These are phyloP conservation scores for Monomorium pharaonis DNA, from an alignment of 1,140 invertebrate genomes.

Conservation along the genomic window DNA sequence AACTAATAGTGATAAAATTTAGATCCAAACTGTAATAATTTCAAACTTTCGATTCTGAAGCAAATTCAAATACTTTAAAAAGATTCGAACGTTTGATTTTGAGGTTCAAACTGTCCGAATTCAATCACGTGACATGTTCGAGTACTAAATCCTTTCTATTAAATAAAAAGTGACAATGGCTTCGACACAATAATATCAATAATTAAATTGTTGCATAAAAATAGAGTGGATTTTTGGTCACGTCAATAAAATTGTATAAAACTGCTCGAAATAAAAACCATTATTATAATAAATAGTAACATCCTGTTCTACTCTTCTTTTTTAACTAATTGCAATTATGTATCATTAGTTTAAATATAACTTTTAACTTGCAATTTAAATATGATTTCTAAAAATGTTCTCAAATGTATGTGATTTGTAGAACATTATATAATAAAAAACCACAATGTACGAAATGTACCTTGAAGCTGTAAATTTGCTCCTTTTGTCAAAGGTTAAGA, in stretches of 20 bases:
- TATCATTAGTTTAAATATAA: neutral
- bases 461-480: neutral
- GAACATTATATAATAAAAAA: neutral
- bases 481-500: neutral
- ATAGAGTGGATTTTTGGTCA: neutral
- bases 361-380: neutral
- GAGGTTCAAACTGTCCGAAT: no score
- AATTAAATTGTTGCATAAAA: neutral
- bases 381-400: neutral
- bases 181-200: neutral
- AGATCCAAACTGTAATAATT: no score
- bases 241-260: neutral
- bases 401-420: neutral
- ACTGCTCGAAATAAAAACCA: conserved; percentile 20
- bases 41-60: no score
- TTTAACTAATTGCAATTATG: neutral
- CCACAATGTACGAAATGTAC: neutral
- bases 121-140: no score
- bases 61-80: no score
- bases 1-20: no score
- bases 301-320: neutral
- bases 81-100: no score
- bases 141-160: neutral
- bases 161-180: neutral
- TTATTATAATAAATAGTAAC: neutral